Evolutionary conservation across 2,888 invertebrate species (phyloP).

Genomic region (Diabrotica balteata): DNA sequence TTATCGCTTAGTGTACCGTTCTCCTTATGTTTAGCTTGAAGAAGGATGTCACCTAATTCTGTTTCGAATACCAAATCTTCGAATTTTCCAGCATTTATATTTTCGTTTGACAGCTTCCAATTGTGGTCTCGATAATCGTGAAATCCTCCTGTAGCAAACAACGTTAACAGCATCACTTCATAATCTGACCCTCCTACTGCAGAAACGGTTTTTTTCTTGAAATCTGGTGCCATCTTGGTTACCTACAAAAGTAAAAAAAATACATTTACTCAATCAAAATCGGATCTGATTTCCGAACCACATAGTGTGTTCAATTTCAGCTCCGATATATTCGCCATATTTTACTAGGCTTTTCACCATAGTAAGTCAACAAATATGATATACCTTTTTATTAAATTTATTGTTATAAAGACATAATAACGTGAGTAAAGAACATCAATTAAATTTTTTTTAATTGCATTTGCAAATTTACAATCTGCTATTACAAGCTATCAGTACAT

Average conservation of each 20-base stretch:
- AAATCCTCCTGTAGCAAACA: conserved; percentile 11
- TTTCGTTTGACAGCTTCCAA: conserved; percentile 8
- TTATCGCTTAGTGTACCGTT: conserved; percentile 1
- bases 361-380: too few relatives aligned
- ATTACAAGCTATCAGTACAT: too few relatives aligned
- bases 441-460: too few relatives aligned
- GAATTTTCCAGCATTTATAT: conserved; percentile 9
- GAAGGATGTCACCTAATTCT: conserved; percentile 1
- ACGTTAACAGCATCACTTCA: conserved; percentile 6
- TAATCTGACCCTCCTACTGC: conserved; percentile 3
- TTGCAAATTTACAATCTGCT: too few relatives aligned
- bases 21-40: conserved; percentile 9
- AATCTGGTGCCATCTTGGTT: conserved; percentile 15
- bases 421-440: too few relatives aligned
- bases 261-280: too few relatives aligned
- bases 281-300: too few relatives aligned
- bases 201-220: neutral
- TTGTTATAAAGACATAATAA: too few relatives aligned
- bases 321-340: too few relatives aligned
- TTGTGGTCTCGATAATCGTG: neutral
- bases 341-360: too few relatives aligned
- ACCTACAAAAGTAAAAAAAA: neutral
- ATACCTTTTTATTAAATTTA: too few relatives aligned
- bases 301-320: too few relatives aligned
- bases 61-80: conserved; percentile 11